A percentile compares a stretch with the other conserved stretches of the same genome.
Evolutionary conservation across 2,888 invertebrate species (phyloP).

Genomic region (Tyria jacobaeae): DNA sequence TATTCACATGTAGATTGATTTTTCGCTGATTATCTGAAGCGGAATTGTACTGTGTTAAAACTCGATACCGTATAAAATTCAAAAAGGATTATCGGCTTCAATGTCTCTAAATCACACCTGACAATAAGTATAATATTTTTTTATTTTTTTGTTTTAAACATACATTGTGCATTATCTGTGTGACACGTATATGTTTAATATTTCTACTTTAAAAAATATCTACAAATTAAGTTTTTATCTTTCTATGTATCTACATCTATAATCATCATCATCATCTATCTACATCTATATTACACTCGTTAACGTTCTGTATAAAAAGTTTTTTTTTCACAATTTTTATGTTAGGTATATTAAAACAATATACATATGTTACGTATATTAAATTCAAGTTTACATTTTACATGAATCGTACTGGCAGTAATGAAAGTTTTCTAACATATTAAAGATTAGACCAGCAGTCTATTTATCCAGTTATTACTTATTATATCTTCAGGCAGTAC

Average conservation of each 20-base stretch:
- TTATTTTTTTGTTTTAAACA: too few relatives aligned
- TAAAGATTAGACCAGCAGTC: background rate
- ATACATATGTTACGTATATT: too few relatives aligned
- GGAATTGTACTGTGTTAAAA: conserved; percentile 5
- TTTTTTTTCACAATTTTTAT: too few relatives aligned
- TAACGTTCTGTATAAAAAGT: too few relatives aligned
- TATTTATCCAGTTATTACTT: conserved; percentile 24
- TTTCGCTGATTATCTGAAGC: conserved; percentile 8
- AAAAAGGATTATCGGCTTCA: background rate
- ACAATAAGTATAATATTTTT: rapidly evolving
- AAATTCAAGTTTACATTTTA: background rate
- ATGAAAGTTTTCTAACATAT: background rate
- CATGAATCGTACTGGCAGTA: background rate
- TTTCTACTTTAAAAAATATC: too few relatives aligned
- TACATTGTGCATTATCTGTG: too few relatives aligned
- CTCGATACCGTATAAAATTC: background rate
- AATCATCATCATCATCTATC: too few relatives aligned
- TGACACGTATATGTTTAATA: too few relatives aligned
- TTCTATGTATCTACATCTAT: too few relatives aligned
- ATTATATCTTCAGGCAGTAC: conserved; percentile 33
- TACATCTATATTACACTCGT: too few relatives aligned
- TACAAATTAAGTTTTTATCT: too few relatives aligned
- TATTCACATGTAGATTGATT: conserved; percentile 16
- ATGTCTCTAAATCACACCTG: background rate
- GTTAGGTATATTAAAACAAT: too few relatives aligned